Base-by-base conservation (phyloP, 2,888 invertebrate species). In the Tenthredo mesomela region DNA sequence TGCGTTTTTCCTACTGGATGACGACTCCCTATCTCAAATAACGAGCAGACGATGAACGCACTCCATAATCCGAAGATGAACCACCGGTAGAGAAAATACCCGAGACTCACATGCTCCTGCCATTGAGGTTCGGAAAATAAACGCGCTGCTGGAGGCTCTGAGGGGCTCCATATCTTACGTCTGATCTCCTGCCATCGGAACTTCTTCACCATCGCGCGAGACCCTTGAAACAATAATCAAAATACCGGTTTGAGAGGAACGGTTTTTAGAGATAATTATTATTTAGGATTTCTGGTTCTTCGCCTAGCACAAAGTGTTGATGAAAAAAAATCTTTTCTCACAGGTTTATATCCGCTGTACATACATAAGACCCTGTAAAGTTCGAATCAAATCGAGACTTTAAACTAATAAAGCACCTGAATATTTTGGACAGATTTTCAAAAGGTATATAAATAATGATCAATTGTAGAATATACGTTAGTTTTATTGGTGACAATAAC, bases 71-170 rank as follows among this genome's bases (percentile, higher is more conserved):
- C 93, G 77, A 94, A 93, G 43, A 95, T 89, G 54, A 95, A 82
- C 95, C 95, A 95, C 89, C 96, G 95, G 91, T 94, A 96, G 12
- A 94, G 82, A 9, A 95, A 85, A 86, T 93, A 94, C 91, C 91
- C 92, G 1, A 82, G 61, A 9, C 88, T 85, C 0, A 89, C 88
- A 3, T 87, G 50, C 0, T 84, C 86, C 54, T 91, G 90, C 37
- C 89, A 92, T 77, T 88, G 88, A 2, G 92, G 91, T 83, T 93
- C 91, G 0, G 91, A 87, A 6, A 93, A 88, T 0, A 88, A 5
- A 84, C 92, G 86, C 71, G 91, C 85, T 47, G 89, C 88, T n/a
- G 91, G 91, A 84, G 90, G 86, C 77, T 91, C 88, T 1, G 89
- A 82, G 50, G 89, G 90, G 12, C 88, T 88, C 90, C 90, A 92